These are phyloP conservation scores for Myotis myotis DNA, from an alignment of 2,797 vertebrate species.

Conservation along the genomic window DNA sequence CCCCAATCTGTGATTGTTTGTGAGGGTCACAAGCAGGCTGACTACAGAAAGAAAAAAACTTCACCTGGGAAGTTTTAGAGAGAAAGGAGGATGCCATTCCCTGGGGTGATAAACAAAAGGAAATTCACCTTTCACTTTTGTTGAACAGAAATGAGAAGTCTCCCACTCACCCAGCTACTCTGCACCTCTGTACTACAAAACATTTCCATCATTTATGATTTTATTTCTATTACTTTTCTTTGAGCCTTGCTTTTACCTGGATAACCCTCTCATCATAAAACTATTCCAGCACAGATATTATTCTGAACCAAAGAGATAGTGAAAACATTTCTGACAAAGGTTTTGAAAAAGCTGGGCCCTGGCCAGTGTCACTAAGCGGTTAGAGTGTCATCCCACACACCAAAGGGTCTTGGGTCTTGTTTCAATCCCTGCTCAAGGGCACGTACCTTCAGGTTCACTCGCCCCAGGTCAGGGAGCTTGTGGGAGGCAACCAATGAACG, in stretches of 20 bases:
- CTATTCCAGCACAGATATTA: neutral
- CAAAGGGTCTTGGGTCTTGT: too few species aligned
- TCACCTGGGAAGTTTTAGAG: neutral
- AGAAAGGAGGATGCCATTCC: neutral
- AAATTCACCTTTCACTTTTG: neutral
- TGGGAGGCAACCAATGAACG: too few species aligned
- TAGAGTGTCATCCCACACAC: too few species aligned
- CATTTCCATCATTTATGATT: neutral
- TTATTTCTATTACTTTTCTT: neutral
- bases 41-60: neutral
- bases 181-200: neutral
- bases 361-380: too few species aligned
- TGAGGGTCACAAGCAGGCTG: neutral
- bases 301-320: neutral
- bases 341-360: neutral
- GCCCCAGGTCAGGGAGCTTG: too few species aligned
- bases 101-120: neutral
- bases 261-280: slow-evolving; percentile 20
- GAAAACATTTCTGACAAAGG: neutral
- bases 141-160: neutral
- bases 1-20: neutral
- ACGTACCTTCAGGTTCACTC: too few species aligned
- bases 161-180: neutral
- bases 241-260: neutral
- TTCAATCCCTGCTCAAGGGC: too few species aligned